Conservation (phyloP, 2,113 vertebrate species). For the Tinamus guttatus region DNA sequence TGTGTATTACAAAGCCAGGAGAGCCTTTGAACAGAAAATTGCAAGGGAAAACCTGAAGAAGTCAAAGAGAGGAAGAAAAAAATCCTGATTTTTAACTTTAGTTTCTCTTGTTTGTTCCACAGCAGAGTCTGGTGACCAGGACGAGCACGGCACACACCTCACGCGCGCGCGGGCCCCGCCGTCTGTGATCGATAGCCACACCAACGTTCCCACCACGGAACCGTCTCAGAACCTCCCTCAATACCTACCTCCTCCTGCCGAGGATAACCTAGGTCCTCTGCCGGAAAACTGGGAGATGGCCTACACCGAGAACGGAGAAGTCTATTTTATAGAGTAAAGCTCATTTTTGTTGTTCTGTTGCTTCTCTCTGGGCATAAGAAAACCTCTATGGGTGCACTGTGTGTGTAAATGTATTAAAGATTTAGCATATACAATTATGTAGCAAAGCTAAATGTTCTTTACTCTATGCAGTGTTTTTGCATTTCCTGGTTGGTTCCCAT, state of each 20-base stretch:
- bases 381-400: neutral
- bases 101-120: neutral
- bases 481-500: conserved; percentile 37
- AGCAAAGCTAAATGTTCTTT: conserved; percentile 6
- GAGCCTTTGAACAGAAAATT: neutral
- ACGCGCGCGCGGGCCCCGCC: conserved; percentile 77
- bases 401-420: conserved; percentile 4
- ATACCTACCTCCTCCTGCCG: conserved; percentile 93
- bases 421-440: neutral
- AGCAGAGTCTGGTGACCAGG: conserved; percentile 96
- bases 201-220: conserved; percentile 93
- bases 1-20: neutral
- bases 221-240: conserved; percentile 93
- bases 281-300: conserved; percentile 99
- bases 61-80: neutral
- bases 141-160: conserved; percentile 82
- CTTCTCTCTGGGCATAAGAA: neutral
- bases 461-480: neutral
- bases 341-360: conserved; percentile 15
- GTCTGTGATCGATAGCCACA: conserved; percentile 77
- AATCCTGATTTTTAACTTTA: neutral
- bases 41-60: neutral
- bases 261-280: conserved; percentile 95
- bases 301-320: conserved; percentile 99
- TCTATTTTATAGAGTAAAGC: conserved; percentile 99